Evolutionary conservation across 2,888 invertebrate species (phyloP).

Genomic region (Chirona hameri): DNA sequence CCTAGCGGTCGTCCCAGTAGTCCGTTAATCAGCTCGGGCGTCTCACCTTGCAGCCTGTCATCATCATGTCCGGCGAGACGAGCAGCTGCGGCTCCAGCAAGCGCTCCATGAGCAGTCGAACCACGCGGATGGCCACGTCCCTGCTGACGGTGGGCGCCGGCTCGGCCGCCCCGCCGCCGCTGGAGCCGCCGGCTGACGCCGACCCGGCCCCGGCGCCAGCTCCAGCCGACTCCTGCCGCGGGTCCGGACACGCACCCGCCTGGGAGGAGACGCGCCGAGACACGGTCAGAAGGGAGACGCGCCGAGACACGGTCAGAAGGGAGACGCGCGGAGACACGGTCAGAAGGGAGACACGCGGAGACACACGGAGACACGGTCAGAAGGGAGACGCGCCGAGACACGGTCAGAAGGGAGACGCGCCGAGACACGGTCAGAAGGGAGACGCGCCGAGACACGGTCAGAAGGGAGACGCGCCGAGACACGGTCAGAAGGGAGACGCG

Average conservation of each 20-base stretch:
- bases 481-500: too few species aligned
- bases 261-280: not conserved
- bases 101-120: not conserved
- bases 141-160: not conserved
- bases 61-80: slow-evolving; percentile 8
- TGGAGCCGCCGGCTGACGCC: not conserved
- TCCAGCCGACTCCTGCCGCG: not conserved
- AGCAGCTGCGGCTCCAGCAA: slow-evolving; percentile 13
- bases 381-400: too few species aligned
- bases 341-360: too few species aligned
- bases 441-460: too few species aligned
- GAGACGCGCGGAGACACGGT: too few species aligned
- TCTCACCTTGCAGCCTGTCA: slow-evolving; percentile 12
- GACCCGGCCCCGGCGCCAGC: not conserved
- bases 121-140: not conserved
- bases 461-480: too few species aligned
- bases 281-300: not conserved
- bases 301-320: too few species aligned
- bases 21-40: too few species aligned
- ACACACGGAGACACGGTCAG: too few species aligned
- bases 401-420: too few species aligned
- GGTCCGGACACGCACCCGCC: not conserved
- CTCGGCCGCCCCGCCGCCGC: not conserved
- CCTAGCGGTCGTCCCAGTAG: too few species aligned
- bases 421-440: too few species aligned